Evolutionary conservation across 2,888 invertebrate genomes (phyloP).

Genomic region (Drosophila testacea): DNA sequence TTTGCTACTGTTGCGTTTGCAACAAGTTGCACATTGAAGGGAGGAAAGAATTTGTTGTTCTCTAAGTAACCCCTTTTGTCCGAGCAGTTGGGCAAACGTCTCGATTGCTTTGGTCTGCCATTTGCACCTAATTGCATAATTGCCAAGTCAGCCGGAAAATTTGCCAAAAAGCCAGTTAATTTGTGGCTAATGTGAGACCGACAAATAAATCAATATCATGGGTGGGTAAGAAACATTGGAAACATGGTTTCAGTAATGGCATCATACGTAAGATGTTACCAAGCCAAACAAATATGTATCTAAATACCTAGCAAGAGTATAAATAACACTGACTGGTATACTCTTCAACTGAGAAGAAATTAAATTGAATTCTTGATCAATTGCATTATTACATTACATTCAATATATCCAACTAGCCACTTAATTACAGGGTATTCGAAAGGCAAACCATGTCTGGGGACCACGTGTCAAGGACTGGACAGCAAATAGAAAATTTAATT

Average conservation of each 20-base stretch:
- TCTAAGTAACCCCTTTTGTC: conserved; percentile 21
- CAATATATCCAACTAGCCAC: neutral
- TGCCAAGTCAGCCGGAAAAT: conserved; percentile 75
- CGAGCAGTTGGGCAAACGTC: conserved; percentile 2
- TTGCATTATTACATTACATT: neutral
- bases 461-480: conserved; percentile 34
- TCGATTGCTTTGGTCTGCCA: conserved; percentile 29
- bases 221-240: neutral
- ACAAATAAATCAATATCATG: conserved; percentile 41
- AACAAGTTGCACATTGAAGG: conserved; percentile 62
- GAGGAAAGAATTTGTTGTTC: conserved; percentile 9
- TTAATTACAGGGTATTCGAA: conserved; percentile 11
- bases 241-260: neutral
- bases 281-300: neutral
- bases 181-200: conserved; percentile 49
- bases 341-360: neutral
- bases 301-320: neutral
- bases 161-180: conserved; percentile 69
- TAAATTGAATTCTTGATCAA: neutral
- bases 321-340: neutral
- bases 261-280: neutral
- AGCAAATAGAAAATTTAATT: conserved; percentile 79
- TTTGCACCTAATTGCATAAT: conserved; percentile 76
- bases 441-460: conserved; percentile 9
- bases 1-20: conserved; percentile 47